Conservation (phyloP, 2,797 vertebrate genomes). For the Moxostoma hubbsi region DNA sequence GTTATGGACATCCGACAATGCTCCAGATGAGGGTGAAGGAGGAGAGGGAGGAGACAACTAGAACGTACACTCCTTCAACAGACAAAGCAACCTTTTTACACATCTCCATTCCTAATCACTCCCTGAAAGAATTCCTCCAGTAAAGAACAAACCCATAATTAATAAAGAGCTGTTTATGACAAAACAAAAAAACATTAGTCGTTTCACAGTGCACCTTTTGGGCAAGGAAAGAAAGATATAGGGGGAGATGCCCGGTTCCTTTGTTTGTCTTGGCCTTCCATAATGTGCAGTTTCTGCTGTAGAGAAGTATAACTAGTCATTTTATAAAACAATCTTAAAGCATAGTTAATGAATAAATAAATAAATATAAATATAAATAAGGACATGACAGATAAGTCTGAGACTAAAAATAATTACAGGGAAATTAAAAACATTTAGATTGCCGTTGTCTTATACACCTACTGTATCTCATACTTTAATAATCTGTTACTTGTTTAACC, state of each 20-base stretch:
- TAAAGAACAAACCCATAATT: conserved; percentile 84
- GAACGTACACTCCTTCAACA: conserved; percentile 65
- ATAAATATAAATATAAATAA: conserved; percentile 57
- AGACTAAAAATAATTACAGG: conserved; percentile 48
- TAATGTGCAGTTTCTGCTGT: conserved; percentile 92
- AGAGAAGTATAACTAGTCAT: conserved; percentile 91
- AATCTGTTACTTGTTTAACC: conserved; percentile 31
- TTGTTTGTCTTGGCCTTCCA: conserved; percentile 87
- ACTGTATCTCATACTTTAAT: conserved; percentile 43
- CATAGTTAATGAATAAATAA: conserved; percentile 56
- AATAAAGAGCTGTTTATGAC: conserved; percentile 79
- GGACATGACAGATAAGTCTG: conserved; percentile 59
- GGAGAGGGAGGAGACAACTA: conserved; percentile 88
- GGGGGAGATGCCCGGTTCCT: conserved; percentile 78
- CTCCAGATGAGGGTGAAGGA: conserved; percentile 87
- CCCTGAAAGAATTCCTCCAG: conserved; percentile 87
- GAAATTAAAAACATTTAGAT: conserved; percentile 47
- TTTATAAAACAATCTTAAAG: conserved; percentile 82
- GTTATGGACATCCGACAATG: conserved; percentile 96
- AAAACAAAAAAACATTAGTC: conserved; percentile 77
- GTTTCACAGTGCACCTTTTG: conserved; percentile 90
- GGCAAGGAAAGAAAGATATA: conserved; percentile 60
- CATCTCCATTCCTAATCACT: conserved; percentile 93
- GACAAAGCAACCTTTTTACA: conserved; percentile 87
- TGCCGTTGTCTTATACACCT: conserved; percentile 18